These are phyloP conservation scores for Pecten maximus DNA, from an alignment of 2,888 invertebrate genomes.

Conservation along the genomic window DNA sequence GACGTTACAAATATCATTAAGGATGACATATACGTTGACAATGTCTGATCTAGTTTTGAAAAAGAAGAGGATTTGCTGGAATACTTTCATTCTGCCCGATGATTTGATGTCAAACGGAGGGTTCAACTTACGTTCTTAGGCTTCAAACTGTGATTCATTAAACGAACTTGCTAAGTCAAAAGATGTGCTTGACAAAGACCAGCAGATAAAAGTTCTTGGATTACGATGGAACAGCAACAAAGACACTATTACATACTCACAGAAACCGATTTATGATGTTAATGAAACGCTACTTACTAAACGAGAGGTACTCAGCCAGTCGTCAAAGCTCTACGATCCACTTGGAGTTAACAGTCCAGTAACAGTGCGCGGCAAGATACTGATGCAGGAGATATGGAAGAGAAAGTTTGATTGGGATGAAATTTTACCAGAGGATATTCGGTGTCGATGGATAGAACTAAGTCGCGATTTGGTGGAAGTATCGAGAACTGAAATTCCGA, in stretches of 20 bases:
- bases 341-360: constrained; percentile 48
- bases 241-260: no score
- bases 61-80: not conserved
- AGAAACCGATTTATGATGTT: not conserved
- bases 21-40: constrained; percentile 30
- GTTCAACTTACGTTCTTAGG: constrained; percentile 34
- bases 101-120: not conserved
- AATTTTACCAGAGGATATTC: not conserved
- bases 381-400: constrained; percentile 53
- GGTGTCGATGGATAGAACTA: not conserved
- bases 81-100: not conserved
- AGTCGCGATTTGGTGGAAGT: not conserved
- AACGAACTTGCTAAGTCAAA: not conserved
- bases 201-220: not conserved
- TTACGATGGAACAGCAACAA: not conserved
- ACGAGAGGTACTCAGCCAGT: not conserved
- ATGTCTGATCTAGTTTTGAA: not conserved
- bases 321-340: constrained; percentile 40
- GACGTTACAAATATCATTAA: not conserved
- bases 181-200: not conserved
- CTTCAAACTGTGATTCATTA: not conserved
- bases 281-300: not conserved
- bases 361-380: constrained; percentile 46
- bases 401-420: constrained; percentile 45
- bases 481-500: not conserved